Evolutionary conservation across 2,797 vertebrate genomes (phyloP).

Genomic region (Artibeus lituratus): DNA sequence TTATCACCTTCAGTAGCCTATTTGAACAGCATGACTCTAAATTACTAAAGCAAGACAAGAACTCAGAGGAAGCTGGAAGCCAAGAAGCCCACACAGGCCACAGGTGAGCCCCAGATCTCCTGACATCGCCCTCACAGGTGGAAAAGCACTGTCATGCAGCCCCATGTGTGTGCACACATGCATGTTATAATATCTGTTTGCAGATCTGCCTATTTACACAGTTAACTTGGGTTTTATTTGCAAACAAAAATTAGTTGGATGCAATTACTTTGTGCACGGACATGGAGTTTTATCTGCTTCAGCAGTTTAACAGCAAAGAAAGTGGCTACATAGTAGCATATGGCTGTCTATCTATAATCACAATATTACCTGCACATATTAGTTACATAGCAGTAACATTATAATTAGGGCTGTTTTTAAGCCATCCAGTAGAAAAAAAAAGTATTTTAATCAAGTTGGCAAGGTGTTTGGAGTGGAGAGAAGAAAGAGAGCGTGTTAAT

Average conservation of each 20-base stretch:
- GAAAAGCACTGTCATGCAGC: slow-evolving; percentile 66
- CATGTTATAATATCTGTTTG: slow-evolving; percentile 80
- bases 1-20: neutral
- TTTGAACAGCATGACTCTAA: neutral
- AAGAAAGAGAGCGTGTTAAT: neutral
- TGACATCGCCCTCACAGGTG: slow-evolving; percentile 33
- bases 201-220: slow-evolving; percentile 83
- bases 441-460: slow-evolving; percentile 66
- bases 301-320: slow-evolving; percentile 75
- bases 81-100: neutral
- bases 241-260: slow-evolving; percentile 86
- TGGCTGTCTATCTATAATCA: slow-evolving; percentile 81
- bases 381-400: slow-evolving; percentile 81
- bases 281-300: slow-evolving; percentile 80
- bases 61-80: neutral
- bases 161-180: slow-evolving; percentile 6
- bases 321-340: slow-evolving; percentile 78
- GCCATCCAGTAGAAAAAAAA: slow-evolving; percentile 45
- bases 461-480: slow-evolving; percentile 30
- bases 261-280: slow-evolving; percentile 83
- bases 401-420: slow-evolving; percentile 73
- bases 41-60: neutral
- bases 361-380: slow-evolving; percentile 83
- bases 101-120: neutral
- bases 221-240: slow-evolving; percentile 83